Conservation (phyloP, 2,797 vertebrate genomes). For the Odontamblyopus rebecca region DNA sequence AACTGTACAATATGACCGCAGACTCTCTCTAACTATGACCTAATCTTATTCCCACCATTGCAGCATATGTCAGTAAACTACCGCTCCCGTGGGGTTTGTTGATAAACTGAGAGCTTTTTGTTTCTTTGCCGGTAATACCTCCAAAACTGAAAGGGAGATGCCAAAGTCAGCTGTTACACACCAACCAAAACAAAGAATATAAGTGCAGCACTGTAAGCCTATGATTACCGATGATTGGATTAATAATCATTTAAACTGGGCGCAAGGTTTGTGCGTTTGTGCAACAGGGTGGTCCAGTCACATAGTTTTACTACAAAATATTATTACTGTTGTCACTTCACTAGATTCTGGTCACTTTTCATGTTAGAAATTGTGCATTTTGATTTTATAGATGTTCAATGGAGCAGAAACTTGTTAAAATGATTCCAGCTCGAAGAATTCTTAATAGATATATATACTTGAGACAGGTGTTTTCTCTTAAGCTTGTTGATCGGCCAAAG, state of each 20-base stretch:
- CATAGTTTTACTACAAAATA: not conserved
- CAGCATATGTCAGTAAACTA: not conserved
- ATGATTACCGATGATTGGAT: conserved; percentile 11
- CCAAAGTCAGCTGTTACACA: conserved; percentile 11
- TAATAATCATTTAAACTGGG: conserved; percentile 7
- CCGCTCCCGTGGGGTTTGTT: conserved; percentile 1
- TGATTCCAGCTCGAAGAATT: not conserved
- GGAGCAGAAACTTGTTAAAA: not conserved
- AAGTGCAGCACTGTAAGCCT: conserved; percentile 4
- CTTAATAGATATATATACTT: not conserved
- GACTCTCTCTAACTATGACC: not conserved
- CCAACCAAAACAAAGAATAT: conserved; percentile 8
- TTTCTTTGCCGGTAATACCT: conserved; percentile 1
- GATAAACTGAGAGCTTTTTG: conserved; percentile 10
- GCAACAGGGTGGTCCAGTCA: conserved; percentile 11
- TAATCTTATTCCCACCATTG: not conserved
- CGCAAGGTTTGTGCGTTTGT: conserved; percentile 1
- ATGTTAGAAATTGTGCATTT: not conserved
- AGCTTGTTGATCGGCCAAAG: not conserved
- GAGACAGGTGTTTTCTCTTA: conserved; percentile 2
- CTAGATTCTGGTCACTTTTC: not conserved
- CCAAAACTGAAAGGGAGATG: conserved; percentile 3
- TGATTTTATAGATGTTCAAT: not conserved
- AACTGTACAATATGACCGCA: not conserved
- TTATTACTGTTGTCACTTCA: not conserved